phyloP scores from a whole-genome alignment of 2,113 vertebrate species.

The Callospermophilus lateralis region DNA sequence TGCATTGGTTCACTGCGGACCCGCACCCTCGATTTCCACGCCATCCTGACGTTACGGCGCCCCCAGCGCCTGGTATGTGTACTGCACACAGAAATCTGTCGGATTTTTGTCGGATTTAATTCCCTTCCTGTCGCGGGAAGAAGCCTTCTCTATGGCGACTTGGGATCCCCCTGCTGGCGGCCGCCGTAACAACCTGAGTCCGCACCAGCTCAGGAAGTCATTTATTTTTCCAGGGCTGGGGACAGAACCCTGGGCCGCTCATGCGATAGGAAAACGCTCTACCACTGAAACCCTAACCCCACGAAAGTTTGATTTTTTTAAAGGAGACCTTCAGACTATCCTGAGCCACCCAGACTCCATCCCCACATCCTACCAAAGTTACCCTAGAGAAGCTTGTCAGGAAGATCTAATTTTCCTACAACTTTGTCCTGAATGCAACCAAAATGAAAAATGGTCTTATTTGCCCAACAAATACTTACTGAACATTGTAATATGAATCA shows the following conservation, averaged over 20 bases:
- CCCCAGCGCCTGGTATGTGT: not conserved
- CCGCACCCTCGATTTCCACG: rapidly evolving
- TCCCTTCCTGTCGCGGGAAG: rapidly evolving
- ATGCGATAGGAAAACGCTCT: not conserved
- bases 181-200: not conserved
- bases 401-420: not conserved
- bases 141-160: not conserved
- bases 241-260: not conserved
- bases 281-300: not conserved
- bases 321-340: not conserved
- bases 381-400: not conserved
- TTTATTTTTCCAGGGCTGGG: not conserved
- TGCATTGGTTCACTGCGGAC: not conserved
- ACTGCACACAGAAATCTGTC: not conserved
- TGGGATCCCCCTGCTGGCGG: constrained; percentile 73
- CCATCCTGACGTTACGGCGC: too few species aligned
- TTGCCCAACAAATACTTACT: constrained; percentile 7
- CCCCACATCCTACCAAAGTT: not conserved
- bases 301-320: not conserved
- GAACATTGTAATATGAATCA: not conserved
- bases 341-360: not conserved
- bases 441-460: not conserved
- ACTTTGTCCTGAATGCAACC: constrained; percentile 48
- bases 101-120: rapidly evolving
- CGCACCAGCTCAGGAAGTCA: rapidly evolving